Evolutionary conservation across 1,140 invertebrate genomes (phyloP).

Genomic region (Drosophila neocordata): DNA sequence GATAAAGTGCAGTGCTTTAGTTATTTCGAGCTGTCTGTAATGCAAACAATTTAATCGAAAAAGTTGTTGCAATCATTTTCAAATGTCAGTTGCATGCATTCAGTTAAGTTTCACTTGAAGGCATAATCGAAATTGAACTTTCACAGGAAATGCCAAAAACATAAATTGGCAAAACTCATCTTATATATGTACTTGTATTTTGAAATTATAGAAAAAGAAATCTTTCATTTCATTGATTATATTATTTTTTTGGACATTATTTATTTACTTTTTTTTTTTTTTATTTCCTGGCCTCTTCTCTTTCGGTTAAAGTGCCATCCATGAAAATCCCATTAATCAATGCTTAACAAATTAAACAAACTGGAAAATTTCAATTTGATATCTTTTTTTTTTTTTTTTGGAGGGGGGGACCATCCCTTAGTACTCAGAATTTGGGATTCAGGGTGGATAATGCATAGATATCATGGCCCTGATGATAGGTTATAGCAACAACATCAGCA

Average conservation of each 20-base stretch:
- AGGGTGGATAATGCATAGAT: conserved; percentile 44
- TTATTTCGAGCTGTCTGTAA: conserved; percentile 12
- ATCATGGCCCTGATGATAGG: conserved; percentile 49
- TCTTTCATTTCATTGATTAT: background rate
- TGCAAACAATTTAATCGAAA: conserved; percentile 53
- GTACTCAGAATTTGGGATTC: background rate
- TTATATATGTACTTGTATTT: too few relatives aligned
- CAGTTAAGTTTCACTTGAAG: background rate
- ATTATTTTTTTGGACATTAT: background rate
- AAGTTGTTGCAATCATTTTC: conserved; percentile 35
- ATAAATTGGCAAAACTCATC: background rate
- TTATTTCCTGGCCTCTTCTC: background rate
- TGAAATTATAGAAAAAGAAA: background rate
- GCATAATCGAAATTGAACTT: conserved; percentile 12
- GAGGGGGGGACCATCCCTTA: background rate
- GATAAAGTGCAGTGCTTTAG: conserved; percentile 8
- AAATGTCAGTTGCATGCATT: background rate
- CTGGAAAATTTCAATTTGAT: conserved; percentile 77
- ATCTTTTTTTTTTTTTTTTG: conserved; percentile 29
- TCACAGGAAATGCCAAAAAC: background rate
- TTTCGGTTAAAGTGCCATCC: conserved; percentile 12
- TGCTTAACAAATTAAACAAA: conserved; percentile 71
- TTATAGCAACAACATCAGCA: conserved; percentile 33
- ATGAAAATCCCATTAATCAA: conserved; percentile 75
- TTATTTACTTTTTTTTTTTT: background rate